Base-by-base conservation (phyloP, 1,140 invertebrate genomes). In the Helicoverpa zea region DNA sequence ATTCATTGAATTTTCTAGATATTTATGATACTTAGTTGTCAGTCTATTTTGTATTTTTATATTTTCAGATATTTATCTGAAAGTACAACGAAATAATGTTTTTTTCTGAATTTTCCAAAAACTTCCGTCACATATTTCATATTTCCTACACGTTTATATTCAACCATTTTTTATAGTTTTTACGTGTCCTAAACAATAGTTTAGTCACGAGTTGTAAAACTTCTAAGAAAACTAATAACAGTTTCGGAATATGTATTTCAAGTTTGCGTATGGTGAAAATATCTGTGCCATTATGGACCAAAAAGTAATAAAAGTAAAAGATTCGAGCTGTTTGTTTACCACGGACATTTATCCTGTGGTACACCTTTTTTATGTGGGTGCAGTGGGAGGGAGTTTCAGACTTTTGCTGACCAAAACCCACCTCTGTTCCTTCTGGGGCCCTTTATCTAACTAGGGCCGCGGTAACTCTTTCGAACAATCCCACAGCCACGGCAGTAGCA, bases 201-300 rank as follows among this genome's bases (percentile, higher is more conserved):
- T 13, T 18, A 18, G 18, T 4, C 2, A 29, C 11, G 18, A 59
- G 23, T 59, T 59, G 73, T 76, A 51, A 84, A 83, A 80, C 52
- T 79, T 80, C 35, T 43, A 12, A 4, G 58, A 13, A 29, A 59
- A 23, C 23, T 5, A 18, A 58, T 58, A 56, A 56, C 5, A 56
- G 52, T 56, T 56, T 56, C n/a, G 9, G 56, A 58, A 58, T 43
- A 43, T 43, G 35, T 43, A 43, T 43, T 43, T 43, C 56, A 58
- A 58, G 16, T 58, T 58, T 58, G 56, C 35, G 35, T 43, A 43
- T 43, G 35, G 35, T 43, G 35, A 43, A 43, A 43, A 43, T 43
- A 43, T 43, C 35, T 7, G 35, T 43, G 35, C 35, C 35, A 43
- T 43, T 43, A 43, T 43, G 35, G 35, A 7, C 35, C 35, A 43